A percentile compares a stretch with the other conserved stretches of the same genome.
These are phyloP conservation scores for Rhyacophila evoluta DNA, from an alignment of 2,888 invertebrate genomes.

Conservation along the genomic window DNA sequence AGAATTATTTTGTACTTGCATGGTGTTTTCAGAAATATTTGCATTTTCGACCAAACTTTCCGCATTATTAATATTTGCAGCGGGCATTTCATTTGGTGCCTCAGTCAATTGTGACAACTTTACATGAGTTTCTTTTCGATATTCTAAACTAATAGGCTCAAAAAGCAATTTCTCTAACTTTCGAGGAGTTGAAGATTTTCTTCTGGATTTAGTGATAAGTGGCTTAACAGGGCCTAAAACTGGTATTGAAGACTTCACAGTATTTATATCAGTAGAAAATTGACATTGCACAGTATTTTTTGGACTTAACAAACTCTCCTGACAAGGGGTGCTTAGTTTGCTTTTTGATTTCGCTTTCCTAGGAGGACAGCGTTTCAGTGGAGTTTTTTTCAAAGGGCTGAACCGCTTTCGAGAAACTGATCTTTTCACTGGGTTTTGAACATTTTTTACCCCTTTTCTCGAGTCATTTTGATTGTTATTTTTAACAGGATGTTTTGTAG, in stretches of 20 bases:
- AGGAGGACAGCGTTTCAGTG: neutral
- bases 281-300: neutral
- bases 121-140: conserved; percentile 53
- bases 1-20: too few species aligned
- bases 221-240: neutral
- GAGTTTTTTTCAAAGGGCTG: neutral
- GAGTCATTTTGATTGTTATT: neutral
- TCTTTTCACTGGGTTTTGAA: neutral
- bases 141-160: conserved; percentile 30
- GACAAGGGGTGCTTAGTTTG: too few species aligned
- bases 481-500: neutral
- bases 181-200: conserved; percentile 68
- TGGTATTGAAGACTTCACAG: neutral
- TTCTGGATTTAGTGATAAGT: conserved; percentile 63
- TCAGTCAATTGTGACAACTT: conserved; percentile 58
- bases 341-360: conserved; percentile 2
- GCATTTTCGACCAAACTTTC: neutral
- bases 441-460: neutral
- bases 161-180: conserved; percentile 58
- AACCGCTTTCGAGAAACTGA: neutral
- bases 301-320: neutral
- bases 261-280: neutral
- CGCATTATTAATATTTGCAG: neutral
- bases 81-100: neutral
- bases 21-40: too few species aligned